A percentile compares a stretch with the other conserved stretches of the same genome.
phyloP scores from a whole-genome alignment of 2,888 invertebrate species.

The Synergus japonicus region DNA sequence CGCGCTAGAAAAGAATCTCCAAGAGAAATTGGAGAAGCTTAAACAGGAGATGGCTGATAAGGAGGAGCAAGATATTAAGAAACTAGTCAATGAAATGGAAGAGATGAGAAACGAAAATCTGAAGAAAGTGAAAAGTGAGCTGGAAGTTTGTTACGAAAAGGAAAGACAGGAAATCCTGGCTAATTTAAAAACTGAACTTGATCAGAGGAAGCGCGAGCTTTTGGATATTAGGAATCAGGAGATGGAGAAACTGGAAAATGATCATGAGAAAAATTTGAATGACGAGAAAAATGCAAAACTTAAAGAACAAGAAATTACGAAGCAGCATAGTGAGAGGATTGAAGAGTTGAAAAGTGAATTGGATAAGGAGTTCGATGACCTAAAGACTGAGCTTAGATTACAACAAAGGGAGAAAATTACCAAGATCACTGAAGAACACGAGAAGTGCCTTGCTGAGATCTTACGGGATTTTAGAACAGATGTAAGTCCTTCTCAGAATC shows the following conservation, averaged over 20 bases:
- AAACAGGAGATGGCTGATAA: slow-evolving; percentile 78
- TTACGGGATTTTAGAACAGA: slow-evolving; percentile 81
- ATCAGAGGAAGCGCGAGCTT: slow-evolving; percentile 77
- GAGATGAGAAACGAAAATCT: slow-evolving; percentile 66
- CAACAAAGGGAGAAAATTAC: slow-evolving; percentile 72
- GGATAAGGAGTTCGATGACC: slow-evolving; percentile 74
- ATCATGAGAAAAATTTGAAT: slow-evolving; percentile 77
- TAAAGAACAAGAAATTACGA: slow-evolving; percentile 68
- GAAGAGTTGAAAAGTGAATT: slow-evolving; percentile 80
- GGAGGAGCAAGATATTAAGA: slow-evolving; percentile 69
- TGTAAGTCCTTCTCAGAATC: slow-evolving; percentile 74
- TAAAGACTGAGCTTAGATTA: slow-evolving; percentile 65
- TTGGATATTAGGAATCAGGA: slow-evolving; percentile 78
- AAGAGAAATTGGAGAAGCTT: slow-evolving; percentile 76
- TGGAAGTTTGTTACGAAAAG: slow-evolving; percentile 74
- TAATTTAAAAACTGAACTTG: slow-evolving; percentile 78
- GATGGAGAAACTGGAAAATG: slow-evolving; percentile 79
- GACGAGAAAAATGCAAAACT: slow-evolving; percentile 69
- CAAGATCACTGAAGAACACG: slow-evolving; percentile 75
- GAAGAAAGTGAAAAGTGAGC: slow-evolving; percentile 69
- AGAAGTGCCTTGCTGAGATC: slow-evolving; percentile 72
- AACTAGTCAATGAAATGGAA: slow-evolving; percentile 70
- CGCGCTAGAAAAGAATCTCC: slow-evolving; percentile 77
- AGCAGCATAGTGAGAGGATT: slow-evolving; percentile 79
- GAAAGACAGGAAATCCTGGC: slow-evolving; percentile 76